Conservation (phyloP, 2,113 vertebrate species). For the Pseudopipra pipra region DNA sequence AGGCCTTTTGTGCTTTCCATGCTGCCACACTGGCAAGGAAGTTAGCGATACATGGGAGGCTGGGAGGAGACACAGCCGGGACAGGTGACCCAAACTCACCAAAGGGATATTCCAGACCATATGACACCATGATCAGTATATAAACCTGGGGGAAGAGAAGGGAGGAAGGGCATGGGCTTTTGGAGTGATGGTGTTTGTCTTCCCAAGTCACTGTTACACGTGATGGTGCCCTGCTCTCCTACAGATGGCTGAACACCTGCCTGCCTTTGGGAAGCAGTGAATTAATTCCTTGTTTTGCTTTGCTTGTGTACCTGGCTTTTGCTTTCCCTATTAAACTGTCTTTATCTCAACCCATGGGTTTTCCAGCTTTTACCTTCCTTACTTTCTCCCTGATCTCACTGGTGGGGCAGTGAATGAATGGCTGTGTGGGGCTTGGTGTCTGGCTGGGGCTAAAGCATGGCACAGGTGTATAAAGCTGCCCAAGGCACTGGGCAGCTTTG, state of each 20-base stretch:
- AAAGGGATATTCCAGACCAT: background rate
- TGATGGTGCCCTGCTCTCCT: fast-evolving
- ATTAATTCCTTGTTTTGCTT: background rate
- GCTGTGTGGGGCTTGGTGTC: background rate
- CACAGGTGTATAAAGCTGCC: background rate
- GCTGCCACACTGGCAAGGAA: background rate
- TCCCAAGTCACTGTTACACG: fast-evolving
- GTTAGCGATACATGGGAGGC: background rate
- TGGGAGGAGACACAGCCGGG: background rate
- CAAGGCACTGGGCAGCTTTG: background rate
- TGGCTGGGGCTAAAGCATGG: background rate
- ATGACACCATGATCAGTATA: background rate
- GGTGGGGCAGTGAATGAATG: background rate
- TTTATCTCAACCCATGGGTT: background rate
- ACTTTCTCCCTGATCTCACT: background rate
- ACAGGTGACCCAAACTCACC: background rate
- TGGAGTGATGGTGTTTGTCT: background rate
- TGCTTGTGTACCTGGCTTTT: background rate
- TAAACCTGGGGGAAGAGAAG: background rate
- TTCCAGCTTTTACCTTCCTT: background rate
- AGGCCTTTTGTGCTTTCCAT: background rate
- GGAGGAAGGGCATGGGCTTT: background rate
- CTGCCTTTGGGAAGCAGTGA: background rate
- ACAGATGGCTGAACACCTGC: background rate
- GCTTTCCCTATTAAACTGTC: background rate